Evolutionary conservation across 2,888 invertebrate species (phyloP).

Genomic region (Ochropleura plecta): DNA sequence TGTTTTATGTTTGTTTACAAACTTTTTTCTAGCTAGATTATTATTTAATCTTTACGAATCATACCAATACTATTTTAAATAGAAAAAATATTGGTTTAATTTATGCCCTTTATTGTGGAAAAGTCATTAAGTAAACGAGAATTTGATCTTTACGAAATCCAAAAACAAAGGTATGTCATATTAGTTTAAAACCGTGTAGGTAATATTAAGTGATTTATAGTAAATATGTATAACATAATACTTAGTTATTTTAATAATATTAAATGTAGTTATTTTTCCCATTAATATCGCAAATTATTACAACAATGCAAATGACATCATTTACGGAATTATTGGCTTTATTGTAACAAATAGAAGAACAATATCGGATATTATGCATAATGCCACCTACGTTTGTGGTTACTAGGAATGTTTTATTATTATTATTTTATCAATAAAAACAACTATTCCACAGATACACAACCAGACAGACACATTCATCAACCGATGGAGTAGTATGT

Average conservation of each 20-base stretch:
- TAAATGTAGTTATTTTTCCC: constrained; percentile 29
- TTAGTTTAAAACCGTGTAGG: neutral
- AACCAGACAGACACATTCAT: neutral
- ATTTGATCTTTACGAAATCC: neutral
- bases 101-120: neutral
- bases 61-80: neutral
- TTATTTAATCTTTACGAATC: neutral
- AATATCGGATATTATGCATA: constrained; percentile 31
- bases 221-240: neutral
- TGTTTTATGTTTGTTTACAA: constrained; percentile 24
- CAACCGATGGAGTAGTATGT: neutral
- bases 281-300: constrained; percentile 22
- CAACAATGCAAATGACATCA: constrained; percentile 50
- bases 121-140: neutral
- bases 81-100: neutral
- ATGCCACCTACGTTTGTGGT: neutral
- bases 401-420: neutral
- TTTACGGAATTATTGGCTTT: neutral
- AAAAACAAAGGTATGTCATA: neutral
- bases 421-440: neutral
- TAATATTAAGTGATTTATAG: constrained; percentile 4
- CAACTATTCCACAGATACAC: neutral
- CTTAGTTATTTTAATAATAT: constrained; percentile 7
- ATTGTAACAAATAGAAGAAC: constrained; percentile 32
- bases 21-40: neutral